Percentiles rank a stretch among this genome's conserved stretches.
phyloP scores from a whole-genome alignment of 2,113 vertebrate species.

The Scophthalmus maximus region DNA sequence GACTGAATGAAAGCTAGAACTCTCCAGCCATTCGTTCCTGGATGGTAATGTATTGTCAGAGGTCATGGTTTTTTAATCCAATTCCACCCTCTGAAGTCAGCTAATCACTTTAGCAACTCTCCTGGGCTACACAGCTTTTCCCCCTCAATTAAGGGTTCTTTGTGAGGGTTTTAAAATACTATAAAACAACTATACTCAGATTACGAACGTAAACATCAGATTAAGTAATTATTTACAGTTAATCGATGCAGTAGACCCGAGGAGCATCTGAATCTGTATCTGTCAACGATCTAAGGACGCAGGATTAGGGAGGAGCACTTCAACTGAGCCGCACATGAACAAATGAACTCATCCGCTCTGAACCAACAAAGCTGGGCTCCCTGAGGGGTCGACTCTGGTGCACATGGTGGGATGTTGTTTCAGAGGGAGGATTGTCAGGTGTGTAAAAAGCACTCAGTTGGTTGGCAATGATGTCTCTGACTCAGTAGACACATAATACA shows the following conservation, averaged over 20 bases:
- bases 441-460: conserved; percentile 48
- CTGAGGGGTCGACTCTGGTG: conserved; percentile 30
- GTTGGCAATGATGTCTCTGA: conserved; percentile 31
- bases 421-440: conserved; percentile 55
- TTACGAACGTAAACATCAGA: conserved; percentile 18
- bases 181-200: background rate
- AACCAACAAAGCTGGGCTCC: conserved; percentile 51
- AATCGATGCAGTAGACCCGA: conserved; percentile 30
- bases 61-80: conserved; percentile 69
- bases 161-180: background rate
- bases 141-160: conserved; percentile 31
- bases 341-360: conserved; percentile 57
- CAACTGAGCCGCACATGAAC: conserved; percentile 50
- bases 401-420: conserved; percentile 33
- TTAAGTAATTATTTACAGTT: conserved; percentile 27
- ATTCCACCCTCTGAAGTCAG: conserved; percentile 61
- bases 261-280: conserved; percentile 31
- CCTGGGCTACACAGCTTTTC: conserved; percentile 33
- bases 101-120: conserved; percentile 69
- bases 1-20: conserved; percentile 44
- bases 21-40: conserved; percentile 48
- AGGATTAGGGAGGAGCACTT: conserved; percentile 65
- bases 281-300: conserved; percentile 66
- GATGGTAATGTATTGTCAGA: conserved; percentile 58
- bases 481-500: conserved; percentile 7